Evolutionary conservation across 2,797 vertebrate genomes (phyloP), one percentile per base, ranked within the genome.

Genomic region (Gallinago nigripennis): DNA sequence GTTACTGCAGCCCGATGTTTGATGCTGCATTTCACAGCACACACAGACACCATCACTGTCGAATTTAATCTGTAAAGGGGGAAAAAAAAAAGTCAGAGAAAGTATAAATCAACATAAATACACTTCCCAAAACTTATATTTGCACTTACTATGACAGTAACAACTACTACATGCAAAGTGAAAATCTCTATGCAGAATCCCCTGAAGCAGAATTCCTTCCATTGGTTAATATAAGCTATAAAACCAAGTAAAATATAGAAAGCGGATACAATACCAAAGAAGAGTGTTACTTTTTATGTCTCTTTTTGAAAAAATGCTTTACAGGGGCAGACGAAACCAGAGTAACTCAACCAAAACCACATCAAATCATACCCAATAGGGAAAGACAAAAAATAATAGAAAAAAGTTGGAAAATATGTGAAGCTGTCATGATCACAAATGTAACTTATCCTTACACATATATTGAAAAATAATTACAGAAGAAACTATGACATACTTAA

Each of bases 41-140:
- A 99, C 99, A 84, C 99, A 99, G 95, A 99, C 99, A 65, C 99
- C 99, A 75, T 99, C 99, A 24, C 99, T 99, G 98, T 99, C 99
- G 35, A 99, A 99, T 98, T 99, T 99, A 77, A 99, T 99, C 99
- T 99, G 97, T 51, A 94, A 94, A 96, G 76, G 94, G 84, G 57
- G 72, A 37, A 37, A 37, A 37, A 92, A 8, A 92, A 97, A 93
- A 85, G 97, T 94, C 70, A 94, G 71, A 88, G 37, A 73, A 91
- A 56, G 64, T 6, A 90, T 16, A 77, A 88, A 84, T 79, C 15
- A 48, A 96, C 24, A 94, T 43, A 90, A 82, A 2, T 3, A 48
- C 21, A 12, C 30, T 65, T 85, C 10, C 19, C 28, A 45, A 53
- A 91, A 56, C 31, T 2, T 8, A 3, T 5, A 16, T 68, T 88